Evolutionary conservation across 2,888 invertebrate genomes (phyloP), one percentile per base, ranked within the genome.

Genomic region (Melikaiella ostensackeni): DNA sequence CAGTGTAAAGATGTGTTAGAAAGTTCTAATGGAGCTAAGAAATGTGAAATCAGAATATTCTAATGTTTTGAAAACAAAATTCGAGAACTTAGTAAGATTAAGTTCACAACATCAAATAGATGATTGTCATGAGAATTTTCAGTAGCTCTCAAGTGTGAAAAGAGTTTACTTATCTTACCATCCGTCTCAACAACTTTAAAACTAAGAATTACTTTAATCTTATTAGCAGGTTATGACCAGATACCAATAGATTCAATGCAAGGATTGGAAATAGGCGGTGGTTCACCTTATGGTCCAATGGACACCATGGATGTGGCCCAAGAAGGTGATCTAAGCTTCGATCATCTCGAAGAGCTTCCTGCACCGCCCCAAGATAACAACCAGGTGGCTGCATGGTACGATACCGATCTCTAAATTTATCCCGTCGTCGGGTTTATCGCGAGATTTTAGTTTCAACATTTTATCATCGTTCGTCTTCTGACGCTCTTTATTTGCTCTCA

Each of bases 241-340:
- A 96, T 98, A 95, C 98, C 98, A 94, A 96, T 98, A 95, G 97
- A 98, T 93, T 96, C 97, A 88, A 97, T 98, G 97, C 97, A 98
- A 94, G 98, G 97, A 84, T 93, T 98, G 89, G 98, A 98, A 91
- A 96, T 98, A 90, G 97, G 97, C 90, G 95, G 95, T 86, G 95
- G 95, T 78, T 93, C 94, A 83, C 94, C 94, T 75, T 97, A 97
- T 92, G 96, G 96, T 83, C 93, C 94, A 75, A 96, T 98, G 94
- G 98, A 98, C 92, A 92, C 93, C 55, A 96, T 97, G 96, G 97
- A 97, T 89, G 95, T 97, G 82, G 95, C 95, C 85, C 95, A 95
- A 85, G 95, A 96, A 73, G 93, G 93, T 84, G 95, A 95, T 89
- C 92, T 96, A 86, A 95, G 95, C 89, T 97, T 97, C 90, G 97